These are phyloP conservation scores for Hucho hucho DNA, from an alignment of 2,113 vertebrate species.

Conservation along the genomic window DNA sequence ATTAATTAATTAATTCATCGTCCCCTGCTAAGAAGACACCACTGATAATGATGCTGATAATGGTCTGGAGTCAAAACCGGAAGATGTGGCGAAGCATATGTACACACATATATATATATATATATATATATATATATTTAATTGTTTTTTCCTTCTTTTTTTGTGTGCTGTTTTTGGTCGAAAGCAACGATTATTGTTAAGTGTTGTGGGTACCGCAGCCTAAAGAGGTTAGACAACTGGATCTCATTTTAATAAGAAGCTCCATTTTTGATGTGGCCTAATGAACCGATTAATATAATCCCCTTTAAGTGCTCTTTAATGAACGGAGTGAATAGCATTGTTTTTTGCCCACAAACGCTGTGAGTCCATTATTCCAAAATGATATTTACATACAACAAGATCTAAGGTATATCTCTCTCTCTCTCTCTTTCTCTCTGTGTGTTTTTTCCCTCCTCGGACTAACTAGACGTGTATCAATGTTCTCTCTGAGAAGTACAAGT, in stretches of 20 bases:
- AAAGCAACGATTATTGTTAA: conserved; percentile 74
- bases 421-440: neutral
- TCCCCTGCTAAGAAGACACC: conserved; percentile 64
- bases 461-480: conserved; percentile 67
- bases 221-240: conserved; percentile 78
- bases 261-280: conserved; percentile 77
- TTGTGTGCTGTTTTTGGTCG: conserved; percentile 67
- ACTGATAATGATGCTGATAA: conserved; percentile 48
- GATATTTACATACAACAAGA: conserved; percentile 64
- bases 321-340: conserved; percentile 65
- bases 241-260: conserved; percentile 79
- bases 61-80: conserved; percentile 65
- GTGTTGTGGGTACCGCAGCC: conserved; percentile 51
- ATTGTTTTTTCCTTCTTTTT: conserved; percentile 16
- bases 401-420: neutral
- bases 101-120: neutral
- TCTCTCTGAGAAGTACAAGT: conserved; percentile 68
- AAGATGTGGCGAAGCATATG: conserved; percentile 44
- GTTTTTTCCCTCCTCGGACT: too few species aligned
- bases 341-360: conserved; percentile 15
- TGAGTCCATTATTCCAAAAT: conserved; percentile 23
- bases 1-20: conserved; percentile 56
- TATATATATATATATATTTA: too few species aligned
- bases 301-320: conserved; percentile 76
- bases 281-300: conserved; percentile 81